Conservation (phyloP, 2,113 vertebrate genomes). For the Chaetodon trifascialis region DNA sequence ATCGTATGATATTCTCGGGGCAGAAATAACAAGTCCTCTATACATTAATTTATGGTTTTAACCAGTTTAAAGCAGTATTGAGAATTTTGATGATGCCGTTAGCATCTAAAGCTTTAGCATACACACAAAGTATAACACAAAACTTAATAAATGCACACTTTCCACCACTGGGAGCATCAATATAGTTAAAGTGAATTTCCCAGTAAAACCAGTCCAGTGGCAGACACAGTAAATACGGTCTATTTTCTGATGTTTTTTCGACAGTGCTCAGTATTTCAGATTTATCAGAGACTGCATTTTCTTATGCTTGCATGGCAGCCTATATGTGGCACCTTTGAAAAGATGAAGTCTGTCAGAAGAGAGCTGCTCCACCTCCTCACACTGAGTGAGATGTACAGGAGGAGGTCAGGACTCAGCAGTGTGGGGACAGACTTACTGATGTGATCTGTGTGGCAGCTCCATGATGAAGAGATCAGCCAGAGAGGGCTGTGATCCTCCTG, state of each 20-base stretch:
- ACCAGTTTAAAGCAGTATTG: too few relatives aligned
- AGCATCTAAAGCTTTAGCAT: too few relatives aligned
- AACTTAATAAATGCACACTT: not conserved
- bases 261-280: not conserved
- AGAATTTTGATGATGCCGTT: too few relatives aligned
- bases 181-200: not conserved
- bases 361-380: slow-evolving; percentile 10
- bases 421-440: slow-evolving; percentile 21
- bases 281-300: not conserved
- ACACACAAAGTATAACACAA: not conserved
- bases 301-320: not conserved
- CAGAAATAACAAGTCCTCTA: too few relatives aligned
- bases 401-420: slow-evolving; percentile 27
- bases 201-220: not conserved
- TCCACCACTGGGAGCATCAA: not conserved
- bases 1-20: too few relatives aligned
- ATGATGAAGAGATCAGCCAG: slow-evolving; percentile 53
- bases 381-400: slow-evolving; percentile 2
- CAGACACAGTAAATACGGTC: not conserved
- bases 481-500: slow-evolving; percentile 45
- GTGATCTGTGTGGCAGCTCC: slow-evolving; percentile 42
- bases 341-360: slow-evolving; percentile 21
- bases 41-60: too few relatives aligned
- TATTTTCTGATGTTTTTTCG: not conserved
- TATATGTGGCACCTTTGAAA: not conserved